These are phyloP conservation scores for Nestor notabilis DNA, from an alignment of 2,113 vertebrate species.

Conservation along the genomic window DNA sequence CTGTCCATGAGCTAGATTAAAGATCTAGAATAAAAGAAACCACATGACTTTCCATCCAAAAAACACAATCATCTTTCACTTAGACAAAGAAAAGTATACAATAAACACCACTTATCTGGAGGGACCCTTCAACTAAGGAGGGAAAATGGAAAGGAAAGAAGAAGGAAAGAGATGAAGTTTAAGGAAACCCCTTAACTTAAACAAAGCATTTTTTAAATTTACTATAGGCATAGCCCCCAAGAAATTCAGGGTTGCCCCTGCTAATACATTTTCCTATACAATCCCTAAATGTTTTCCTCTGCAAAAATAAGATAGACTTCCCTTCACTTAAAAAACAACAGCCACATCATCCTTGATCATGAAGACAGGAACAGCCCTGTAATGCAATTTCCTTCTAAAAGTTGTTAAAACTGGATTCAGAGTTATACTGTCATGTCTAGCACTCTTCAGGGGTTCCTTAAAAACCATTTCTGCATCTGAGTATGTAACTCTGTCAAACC, in stretches of 20 bases:
- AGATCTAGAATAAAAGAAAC: conserved; percentile 1
- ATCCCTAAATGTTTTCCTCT: background rate
- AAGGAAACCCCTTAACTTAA: background rate
- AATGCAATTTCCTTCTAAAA: background rate
- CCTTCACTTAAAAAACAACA: background rate
- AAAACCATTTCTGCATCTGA: conserved; percentile 4
- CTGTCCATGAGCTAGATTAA: conserved; percentile 25
- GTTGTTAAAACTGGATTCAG: background rate
- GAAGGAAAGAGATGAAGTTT: background rate
- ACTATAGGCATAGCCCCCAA: background rate
- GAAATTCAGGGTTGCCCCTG: background rate
- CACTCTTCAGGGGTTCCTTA: background rate
- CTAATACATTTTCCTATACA: background rate
- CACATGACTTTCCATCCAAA: background rate
- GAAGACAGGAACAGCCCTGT: background rate
- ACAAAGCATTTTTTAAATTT: background rate
- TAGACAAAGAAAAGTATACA: background rate
- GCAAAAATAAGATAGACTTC: background rate
- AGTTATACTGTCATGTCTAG: background rate
- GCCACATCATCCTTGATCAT: background rate
- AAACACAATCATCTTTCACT: background rate
- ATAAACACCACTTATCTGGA: background rate
- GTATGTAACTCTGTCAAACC: background rate
- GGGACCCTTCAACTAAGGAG: background rate
- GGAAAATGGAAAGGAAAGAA: background rate